Conservation (phyloP, 2,888 invertebrate genomes). For the Cylloceria caligata region DNA sequence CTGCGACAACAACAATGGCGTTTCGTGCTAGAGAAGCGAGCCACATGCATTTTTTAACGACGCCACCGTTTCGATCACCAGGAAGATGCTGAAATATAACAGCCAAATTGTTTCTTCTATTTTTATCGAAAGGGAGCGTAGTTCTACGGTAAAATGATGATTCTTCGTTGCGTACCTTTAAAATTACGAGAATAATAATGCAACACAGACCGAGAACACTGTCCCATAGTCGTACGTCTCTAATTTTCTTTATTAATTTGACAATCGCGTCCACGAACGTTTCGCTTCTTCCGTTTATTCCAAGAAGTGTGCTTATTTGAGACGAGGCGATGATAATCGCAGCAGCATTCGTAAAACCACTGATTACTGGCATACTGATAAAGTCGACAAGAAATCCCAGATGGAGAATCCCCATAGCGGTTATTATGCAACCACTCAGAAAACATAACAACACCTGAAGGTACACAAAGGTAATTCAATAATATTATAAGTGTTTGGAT, state of each 20-base stretch:
- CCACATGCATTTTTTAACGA: conserved; percentile 87
- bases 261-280: conserved; percentile 84
- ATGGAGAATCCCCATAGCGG: conserved; percentile 85
- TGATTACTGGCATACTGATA: conserved; percentile 87
- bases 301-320: conserved; percentile 85
- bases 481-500: neutral
- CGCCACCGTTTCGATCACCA: conserved; percentile 83
- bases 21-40: conserved; percentile 90
- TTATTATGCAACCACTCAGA: conserved; percentile 85
- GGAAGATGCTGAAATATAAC: conserved; percentile 78
- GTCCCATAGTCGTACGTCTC: conserved; percentile 88
- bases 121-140: neutral
- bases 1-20: conserved; percentile 91
- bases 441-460: conserved; percentile 85
- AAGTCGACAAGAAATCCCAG: conserved; percentile 87
- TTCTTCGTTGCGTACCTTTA: conserved; percentile 86
- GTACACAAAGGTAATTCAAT: neutral
- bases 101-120: neutral
- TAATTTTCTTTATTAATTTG: conserved; percentile 88
- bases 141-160: conserved; percentile 13
- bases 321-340: conserved; percentile 86
- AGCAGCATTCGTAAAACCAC: conserved; percentile 87
- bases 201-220: conserved; percentile 88
- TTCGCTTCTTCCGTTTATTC: conserved; percentile 83
- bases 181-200: conserved; percentile 87